Evolutionary conservation across 2,113 vertebrate genomes (phyloP), one percentile per base, ranked within the genome.

Genomic region (Phrynosoma platyrhinos): DNA sequence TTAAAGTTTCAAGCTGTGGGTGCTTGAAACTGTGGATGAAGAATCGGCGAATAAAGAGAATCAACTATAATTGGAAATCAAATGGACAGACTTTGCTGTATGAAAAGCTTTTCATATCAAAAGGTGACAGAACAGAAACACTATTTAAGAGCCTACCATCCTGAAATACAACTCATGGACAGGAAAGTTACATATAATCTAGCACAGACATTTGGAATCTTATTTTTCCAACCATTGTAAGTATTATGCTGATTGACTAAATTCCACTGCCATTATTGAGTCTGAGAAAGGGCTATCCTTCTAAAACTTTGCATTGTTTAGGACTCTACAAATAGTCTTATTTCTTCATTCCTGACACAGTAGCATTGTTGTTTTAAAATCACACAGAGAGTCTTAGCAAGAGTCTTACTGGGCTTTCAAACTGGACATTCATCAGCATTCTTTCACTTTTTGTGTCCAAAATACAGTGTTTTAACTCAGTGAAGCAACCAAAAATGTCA

Each of bases 61-160:
- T 4, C 47, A 47, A 47, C 7, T 47, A 47, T 47, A 7, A 62
- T 62, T 62, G 58, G 58, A 62, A 62, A 62, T 62, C 58, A 18
- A 16, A 62, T 62, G 4, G 58, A 62, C 58, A 71, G 68, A 52
- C 30, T 2, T n/a, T 47, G 40, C 0, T 13, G 5, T 1, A 62
- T 36, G 20, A 89, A 72, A 64, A 88, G 13, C 74, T 72, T 23
- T 25, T 55, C 53, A n/a, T 81, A 87, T 74, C 23, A 42, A 42
- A 0, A 52, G 52, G 23, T 36, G 30, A 0, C 5, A 64, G 42
- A 84, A 21, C 1, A 27, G 2, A 21, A 58, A 40, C 12, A 58
- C 0, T 0, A 62, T 62, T 6, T 0, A 0, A 74, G 52, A 82
- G 36, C 27, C 12, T n/a, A 40, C 4, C 14, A 55, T 8, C 32